Conservation (phyloP, 1,140 invertebrate genomes). For the Trachelipus rathkii region DNA sequence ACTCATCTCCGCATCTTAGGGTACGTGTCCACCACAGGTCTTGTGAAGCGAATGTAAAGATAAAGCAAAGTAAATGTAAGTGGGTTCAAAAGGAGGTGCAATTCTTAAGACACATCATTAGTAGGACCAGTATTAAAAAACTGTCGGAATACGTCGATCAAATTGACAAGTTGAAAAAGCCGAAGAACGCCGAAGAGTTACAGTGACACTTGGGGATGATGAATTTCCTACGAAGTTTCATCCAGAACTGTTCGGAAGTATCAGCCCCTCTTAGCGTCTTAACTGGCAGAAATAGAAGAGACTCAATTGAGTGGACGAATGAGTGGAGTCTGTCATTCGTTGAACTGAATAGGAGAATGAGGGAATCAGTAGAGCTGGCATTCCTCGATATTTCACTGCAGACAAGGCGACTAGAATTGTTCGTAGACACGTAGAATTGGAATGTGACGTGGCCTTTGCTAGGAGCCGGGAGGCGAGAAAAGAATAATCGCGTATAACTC, state of each 20-base stretch:
- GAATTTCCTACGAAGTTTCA: slow-evolving; percentile 19
- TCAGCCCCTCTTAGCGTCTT: neutral
- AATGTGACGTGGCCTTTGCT: neutral
- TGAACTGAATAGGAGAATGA: slow-evolving; percentile 5
- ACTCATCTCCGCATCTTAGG: too few relatives aligned
- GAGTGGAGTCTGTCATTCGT: neutral
- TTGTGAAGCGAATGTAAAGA: neutral
- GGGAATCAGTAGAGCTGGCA: neutral
- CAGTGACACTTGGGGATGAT: neutral
- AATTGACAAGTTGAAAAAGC: neutral
- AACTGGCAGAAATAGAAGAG: neutral
- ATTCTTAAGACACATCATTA: slow-evolving; percentile 11
- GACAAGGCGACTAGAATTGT: neutral
- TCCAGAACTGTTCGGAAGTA: neutral
- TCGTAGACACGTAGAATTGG: neutral
- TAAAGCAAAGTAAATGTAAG: neutral
- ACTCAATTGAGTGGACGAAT: neutral
- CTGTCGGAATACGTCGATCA: neutral
- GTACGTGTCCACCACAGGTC: neutral
- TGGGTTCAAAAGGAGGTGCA: neutral
- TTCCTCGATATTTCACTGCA: neutral
- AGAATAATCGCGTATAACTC: slow-evolving; percentile 5
- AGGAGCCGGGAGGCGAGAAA: neutral
- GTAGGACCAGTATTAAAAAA: too few relatives aligned
- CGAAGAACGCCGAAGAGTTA: neutral